Evolutionary conservation across 2,888 invertebrate genomes (phyloP).

Genomic region (Watsonalla cultraria): DNA sequence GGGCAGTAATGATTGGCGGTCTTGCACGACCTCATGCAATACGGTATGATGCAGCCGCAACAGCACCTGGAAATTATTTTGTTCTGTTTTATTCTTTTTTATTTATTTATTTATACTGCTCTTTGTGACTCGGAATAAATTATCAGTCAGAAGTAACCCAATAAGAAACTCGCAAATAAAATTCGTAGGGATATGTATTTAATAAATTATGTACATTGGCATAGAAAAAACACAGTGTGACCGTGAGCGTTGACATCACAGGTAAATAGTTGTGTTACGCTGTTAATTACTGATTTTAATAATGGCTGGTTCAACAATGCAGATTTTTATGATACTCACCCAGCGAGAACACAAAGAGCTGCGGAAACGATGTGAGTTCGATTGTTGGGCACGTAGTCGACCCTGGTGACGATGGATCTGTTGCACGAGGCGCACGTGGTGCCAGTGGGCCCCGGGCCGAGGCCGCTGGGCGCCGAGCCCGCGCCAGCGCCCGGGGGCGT

Average conservation of each 20-base stretch:
- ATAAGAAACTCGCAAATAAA: too few species aligned
- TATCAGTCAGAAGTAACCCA: too few species aligned
- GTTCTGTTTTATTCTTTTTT: background rate
- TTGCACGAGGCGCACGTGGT: conserved; percentile 59
- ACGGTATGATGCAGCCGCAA: conserved; percentile 67
- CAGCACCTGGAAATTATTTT: conserved; percentile 55
- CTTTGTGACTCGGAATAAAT: too few species aligned
- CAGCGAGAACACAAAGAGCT: conserved; percentile 63
- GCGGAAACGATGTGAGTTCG: conserved; percentile 68
- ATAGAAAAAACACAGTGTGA: background rate
- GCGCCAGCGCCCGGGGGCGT: conserved; percentile 25
- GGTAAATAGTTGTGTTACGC: background rate
- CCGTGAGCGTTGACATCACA: background rate
- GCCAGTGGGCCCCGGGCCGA: conserved; percentile 67
- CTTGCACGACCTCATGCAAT: conserved; percentile 75
- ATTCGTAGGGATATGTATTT: too few species aligned
- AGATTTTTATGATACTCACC: conserved; percentile 38
- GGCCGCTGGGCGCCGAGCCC: conserved; percentile 31
- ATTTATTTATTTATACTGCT: too few species aligned
- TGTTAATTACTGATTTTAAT: background rate
- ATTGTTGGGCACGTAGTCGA: conserved; percentile 67
- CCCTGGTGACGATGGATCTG: conserved; percentile 60
- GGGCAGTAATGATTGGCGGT: conserved; percentile 77
- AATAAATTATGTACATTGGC: too few species aligned
- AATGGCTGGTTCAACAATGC: background rate